Evolutionary conservation across 2,888 invertebrate species (phyloP).

Genomic region (Cerceris ruficornis): DNA sequence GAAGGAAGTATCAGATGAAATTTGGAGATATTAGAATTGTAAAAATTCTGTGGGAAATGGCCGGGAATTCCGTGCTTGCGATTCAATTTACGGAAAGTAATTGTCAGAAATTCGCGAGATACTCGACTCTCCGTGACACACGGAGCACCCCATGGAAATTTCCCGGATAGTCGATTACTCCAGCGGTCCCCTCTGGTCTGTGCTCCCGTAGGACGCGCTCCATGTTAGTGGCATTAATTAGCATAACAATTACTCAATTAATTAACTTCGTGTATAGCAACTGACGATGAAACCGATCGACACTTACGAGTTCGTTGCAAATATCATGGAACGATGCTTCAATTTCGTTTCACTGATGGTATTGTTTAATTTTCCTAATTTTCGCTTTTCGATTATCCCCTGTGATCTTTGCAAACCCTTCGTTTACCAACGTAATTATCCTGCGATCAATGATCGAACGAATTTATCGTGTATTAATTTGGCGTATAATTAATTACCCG

Average conservation of each 20-base stretch:
- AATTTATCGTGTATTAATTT: no score
- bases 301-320: constrained; percentile 23
- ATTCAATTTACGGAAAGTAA: no score
- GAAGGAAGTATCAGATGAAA: no score
- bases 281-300: constrained; percentile 44
- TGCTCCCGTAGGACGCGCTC: constrained; percentile 42
- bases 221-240: constrained; percentile 50
- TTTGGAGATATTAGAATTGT: no score
- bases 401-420: no score
- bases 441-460: no score
- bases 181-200: constrained; percentile 46
- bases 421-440: no score
- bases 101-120: constrained; percentile 20
- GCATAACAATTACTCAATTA: constrained; percentile 59
- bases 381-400: not conserved
- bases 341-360: not conserved
- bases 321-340: not conserved
- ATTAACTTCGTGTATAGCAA: constrained; percentile 41
- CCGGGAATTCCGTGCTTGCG: no score
- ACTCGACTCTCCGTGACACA: constrained; percentile 34
- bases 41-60: no score
- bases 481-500: no score
- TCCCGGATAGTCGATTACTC: constrained; percentile 40
- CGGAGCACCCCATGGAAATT: constrained; percentile 45
- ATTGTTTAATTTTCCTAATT: not conserved